Evolutionary conservation across 2,797 vertebrate genomes (phyloP).

Genomic region (Rhinoraja longicauda): DNA sequence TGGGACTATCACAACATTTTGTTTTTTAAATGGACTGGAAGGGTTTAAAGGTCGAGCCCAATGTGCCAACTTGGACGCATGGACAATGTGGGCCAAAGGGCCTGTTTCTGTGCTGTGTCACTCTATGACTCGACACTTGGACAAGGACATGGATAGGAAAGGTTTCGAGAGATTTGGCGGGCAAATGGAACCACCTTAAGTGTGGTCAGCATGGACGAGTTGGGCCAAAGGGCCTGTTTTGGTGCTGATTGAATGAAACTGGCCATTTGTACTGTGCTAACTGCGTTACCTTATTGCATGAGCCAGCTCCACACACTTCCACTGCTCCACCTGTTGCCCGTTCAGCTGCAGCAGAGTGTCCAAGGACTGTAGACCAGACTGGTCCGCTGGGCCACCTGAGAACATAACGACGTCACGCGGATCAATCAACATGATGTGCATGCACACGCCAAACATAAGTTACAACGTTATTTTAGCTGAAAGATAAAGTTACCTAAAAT

Average conservation of each 20-base stretch:
- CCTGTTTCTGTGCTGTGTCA: too few relatives aligned
- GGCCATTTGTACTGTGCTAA: neutral
- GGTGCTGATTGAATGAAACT: neutral
- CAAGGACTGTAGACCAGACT: constrained; percentile 80
- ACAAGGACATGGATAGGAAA: too few relatives aligned
- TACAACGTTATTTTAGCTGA: neutral
- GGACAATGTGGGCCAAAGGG: too few relatives aligned
- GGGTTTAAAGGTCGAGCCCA: neutral
- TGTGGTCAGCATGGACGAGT: too few relatives aligned
- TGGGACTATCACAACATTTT: too few relatives aligned
- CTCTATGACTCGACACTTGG: too few relatives aligned
- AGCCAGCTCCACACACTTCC: constrained; percentile 89
- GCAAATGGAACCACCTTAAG: too few relatives aligned
- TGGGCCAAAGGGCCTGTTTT: too few relatives aligned
- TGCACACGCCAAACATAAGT: neutral
- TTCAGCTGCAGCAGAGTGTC: constrained; percentile 87
- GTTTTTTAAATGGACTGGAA: too few relatives aligned
- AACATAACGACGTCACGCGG: neutral
- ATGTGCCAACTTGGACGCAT: too few relatives aligned
- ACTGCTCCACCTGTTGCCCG: constrained; percentile 82
- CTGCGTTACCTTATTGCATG: constrained; percentile 81
- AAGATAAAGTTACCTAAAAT: too few relatives aligned
- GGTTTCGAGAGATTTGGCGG: too few relatives aligned
- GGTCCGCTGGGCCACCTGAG: constrained; percentile 82
- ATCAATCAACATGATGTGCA: neutral